Evolutionary conservation across 2,797 vertebrate species (phyloP).

Genomic region (Sebastes variabilis): DNA sequence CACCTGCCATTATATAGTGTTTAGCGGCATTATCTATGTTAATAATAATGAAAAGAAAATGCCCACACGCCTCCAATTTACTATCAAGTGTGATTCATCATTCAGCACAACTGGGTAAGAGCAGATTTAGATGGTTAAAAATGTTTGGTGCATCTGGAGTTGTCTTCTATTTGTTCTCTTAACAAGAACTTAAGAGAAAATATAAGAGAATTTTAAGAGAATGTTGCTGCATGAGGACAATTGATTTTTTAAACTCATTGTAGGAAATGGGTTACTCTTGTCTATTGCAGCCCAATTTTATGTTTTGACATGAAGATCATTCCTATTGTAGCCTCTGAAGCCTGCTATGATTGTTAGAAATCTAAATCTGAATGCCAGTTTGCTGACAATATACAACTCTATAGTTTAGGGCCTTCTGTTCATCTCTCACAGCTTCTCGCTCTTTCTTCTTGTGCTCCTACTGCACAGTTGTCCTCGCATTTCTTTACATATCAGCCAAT

Average conservation of each 20-base stretch:
- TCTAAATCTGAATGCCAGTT: neutral
- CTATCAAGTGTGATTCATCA: neutral
- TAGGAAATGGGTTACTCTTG: neutral
- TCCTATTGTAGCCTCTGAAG: neutral
- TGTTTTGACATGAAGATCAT: neutral
- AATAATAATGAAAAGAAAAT: neutral
- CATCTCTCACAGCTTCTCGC: neutral
- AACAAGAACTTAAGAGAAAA: neutral
- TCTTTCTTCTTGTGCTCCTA: neutral
- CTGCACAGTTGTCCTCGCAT: neutral
- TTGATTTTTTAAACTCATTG: neutral
- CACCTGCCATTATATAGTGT: neutral
- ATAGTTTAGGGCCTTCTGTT: neutral
- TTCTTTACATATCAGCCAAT: neutral
- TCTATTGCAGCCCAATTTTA: neutral
- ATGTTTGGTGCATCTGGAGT: neutral
- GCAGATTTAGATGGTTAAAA: neutral
- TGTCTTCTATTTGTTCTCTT: neutral
- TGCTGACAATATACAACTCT: neutral
- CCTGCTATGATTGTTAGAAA: neutral
- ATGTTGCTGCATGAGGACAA: neutral
- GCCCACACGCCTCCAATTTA: neutral
- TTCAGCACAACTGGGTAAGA: neutral
- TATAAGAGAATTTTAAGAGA: neutral
- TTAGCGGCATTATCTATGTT: neutral